A percentile compares a stretch with the other conserved stretches of the same genome.
phyloP scores from a whole-genome alignment of 92 coral and sea anemone species.

The Porites rus region DNA sequence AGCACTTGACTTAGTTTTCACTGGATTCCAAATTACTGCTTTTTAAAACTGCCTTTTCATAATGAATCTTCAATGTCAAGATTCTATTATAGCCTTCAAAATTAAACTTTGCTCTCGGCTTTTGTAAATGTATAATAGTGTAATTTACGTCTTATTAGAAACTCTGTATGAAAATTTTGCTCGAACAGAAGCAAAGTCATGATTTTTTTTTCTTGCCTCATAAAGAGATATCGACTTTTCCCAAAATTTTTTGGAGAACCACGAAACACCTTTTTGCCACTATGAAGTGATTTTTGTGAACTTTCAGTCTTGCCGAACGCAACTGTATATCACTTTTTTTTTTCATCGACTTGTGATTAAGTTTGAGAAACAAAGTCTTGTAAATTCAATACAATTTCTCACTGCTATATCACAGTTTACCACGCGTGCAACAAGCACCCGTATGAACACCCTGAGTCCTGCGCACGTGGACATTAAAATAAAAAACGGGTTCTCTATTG shows the following conservation, averaged over 20 bases:
- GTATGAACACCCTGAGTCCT: conserved; percentile 11
- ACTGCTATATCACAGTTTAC: neutral
- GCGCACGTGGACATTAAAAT: conserved; percentile 36
- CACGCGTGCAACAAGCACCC: conserved; percentile 3
- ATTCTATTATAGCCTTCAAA: neutral
- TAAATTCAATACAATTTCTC: conserved; percentile 9
- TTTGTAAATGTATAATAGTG: too few species aligned
- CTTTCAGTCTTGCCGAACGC: neutral
- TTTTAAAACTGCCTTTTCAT: neutral
- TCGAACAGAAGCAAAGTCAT: neutral
- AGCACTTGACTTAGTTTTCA: conserved; percentile 8
- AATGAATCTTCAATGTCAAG: conserved; percentile 7
- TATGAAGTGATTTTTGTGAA: neutral
- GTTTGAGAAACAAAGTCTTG: neutral
- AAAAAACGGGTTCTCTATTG: conserved; percentile 45
- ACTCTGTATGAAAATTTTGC: too few species aligned
- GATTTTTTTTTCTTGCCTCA: neutral
- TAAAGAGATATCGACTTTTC: neutral
- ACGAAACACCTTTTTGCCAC: neutral
- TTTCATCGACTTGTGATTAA: neutral
- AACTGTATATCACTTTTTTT: neutral
- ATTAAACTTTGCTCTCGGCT: neutral
- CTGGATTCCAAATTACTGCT: conserved; percentile 1
- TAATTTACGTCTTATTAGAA: too few species aligned
- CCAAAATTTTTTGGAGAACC: neutral